Base-by-base conservation (phyloP, 2,113 vertebrate species). In the Periophthalmus modestus region DNA sequence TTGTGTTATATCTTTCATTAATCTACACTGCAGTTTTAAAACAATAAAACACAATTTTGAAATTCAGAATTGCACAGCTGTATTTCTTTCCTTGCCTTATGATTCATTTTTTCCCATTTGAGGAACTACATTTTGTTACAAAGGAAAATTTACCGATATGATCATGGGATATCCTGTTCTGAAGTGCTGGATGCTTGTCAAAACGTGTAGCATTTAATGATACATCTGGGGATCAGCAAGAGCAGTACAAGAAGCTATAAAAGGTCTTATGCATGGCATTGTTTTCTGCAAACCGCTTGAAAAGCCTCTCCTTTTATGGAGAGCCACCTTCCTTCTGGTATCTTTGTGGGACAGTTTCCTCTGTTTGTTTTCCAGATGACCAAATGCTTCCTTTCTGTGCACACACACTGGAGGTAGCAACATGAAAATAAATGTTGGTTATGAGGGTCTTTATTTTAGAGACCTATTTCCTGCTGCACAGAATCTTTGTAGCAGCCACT, bases 141-240 rank as follows among this genome's bases (percentile, higher is more conserved):
- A 73, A 74, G 66, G 80, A 50, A 85, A 85, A 72, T 63, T 43
- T 10, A 43, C 39, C 10, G 39, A 85, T 89, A 79, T 0, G 70
- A 92, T 89, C 82, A 89, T 88, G 73, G 86, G 86, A 88, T 87
- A 89, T 87, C 86, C 87, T 79, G 79, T 70, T 74, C 19, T 10
- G 18, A 82, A 74, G 43, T 48, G 68, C 70, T 68, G 66, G 71
- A 83, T 1, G 1, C 50, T 72, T 73, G 78, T 73, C 81, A 85
- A 85, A 82, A 68, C 74, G 63, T 78, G 79, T 82, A 69, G 71
- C 43, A 72, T 83, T 85, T 83, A 80, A 85, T 83, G 77, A 84
- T 69, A 71, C 81, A 86, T 46, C 68, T 24, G 81, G 81, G 50
- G 79, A 85, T 69, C 52, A 4, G 9, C 24, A 66, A n/a, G 36